Evolutionary conservation across 2,888 invertebrate species (phyloP).

Genomic region (Peribatodes rhomboidaria): DNA sequence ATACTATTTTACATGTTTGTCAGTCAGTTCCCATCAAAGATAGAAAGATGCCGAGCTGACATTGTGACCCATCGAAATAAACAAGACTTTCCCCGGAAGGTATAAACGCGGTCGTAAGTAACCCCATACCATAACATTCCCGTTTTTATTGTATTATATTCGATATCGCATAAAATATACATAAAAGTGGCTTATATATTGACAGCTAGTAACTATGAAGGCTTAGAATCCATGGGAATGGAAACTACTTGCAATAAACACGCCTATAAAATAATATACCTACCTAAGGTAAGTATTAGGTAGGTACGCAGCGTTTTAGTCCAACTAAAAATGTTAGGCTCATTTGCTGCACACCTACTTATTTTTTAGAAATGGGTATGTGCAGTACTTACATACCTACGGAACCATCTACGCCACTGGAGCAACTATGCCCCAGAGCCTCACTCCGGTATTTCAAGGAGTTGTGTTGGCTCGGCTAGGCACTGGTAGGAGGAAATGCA

Average conservation of each 20-base stretch:
- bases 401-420: too few species aligned
- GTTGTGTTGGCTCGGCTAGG: too few species aligned
- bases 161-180: conserved; percentile 34
- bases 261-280: too few species aligned
- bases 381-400: too few species aligned
- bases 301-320: neutral
- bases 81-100: conserved; percentile 28
- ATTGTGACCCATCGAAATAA: conserved; percentile 15
- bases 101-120: conserved; percentile 33
- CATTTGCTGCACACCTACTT: too few species aligned
- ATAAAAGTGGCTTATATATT: conserved; percentile 30
- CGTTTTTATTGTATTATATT: conserved; percentile 36
- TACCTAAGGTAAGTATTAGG: conserved; percentile 1
- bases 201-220: conserved; percentile 30
- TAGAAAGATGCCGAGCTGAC: conserved; percentile 1
- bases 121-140: conserved; percentile 24
- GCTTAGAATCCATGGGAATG: conserved; percentile 8
- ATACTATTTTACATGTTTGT: too few species aligned
- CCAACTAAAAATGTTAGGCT: neutral
- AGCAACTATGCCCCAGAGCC: too few species aligned
- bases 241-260: conserved; percentile 7
- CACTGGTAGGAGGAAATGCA: too few species aligned
- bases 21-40: neutral
- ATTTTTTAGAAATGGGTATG: too few species aligned
- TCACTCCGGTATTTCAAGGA: too few species aligned